Percentiles rank a stretch among this genome's conserved stretches.
These are phyloP conservation scores for Mycteria americana DNA, from an alignment of 2,797 vertebrate genomes.

Conservation along the genomic window DNA sequence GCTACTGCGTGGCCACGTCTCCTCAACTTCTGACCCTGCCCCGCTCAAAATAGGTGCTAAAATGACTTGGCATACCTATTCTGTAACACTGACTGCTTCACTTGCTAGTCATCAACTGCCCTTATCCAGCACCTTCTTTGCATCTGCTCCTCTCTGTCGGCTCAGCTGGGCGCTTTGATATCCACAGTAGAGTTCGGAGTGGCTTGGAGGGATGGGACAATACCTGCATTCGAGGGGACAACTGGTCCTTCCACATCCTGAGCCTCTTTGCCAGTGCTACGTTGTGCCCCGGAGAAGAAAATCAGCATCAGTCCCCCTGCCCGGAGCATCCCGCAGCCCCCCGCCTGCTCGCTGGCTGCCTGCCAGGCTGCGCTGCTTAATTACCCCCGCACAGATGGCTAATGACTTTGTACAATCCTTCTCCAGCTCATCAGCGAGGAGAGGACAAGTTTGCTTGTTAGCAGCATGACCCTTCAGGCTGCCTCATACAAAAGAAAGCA, in stretches of 20 bases:
- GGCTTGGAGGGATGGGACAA: not conserved
- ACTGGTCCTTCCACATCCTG: not conserved
- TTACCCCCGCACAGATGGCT: not conserved
- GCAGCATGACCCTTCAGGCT: not conserved
- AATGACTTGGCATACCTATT: not conserved
- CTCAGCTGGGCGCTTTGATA: not conserved
- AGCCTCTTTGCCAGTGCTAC: not conserved
- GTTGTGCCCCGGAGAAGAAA: fast-evolving
- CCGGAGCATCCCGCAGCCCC: not conserved
- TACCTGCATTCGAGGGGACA: not conserved
- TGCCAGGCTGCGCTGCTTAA: not conserved
- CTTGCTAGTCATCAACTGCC: fast-evolving
- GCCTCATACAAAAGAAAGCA: not conserved
- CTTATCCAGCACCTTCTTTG: not conserved
- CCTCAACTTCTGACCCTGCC: not conserved
- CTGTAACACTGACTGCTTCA: not conserved
- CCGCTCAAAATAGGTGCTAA: not conserved
- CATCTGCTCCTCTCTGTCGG: fast-evolving
- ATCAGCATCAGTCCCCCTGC: not conserved
- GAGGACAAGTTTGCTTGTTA: not conserved
- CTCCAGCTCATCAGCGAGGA: too few species aligned
- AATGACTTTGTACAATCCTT: not conserved
- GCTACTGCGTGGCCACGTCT: fast-evolving
- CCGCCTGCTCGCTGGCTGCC: not conserved
- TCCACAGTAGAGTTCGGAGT: not conserved